Conservation (phyloP, 92 coral and sea anemone species). For the Siderastrea siderea region DNA sequence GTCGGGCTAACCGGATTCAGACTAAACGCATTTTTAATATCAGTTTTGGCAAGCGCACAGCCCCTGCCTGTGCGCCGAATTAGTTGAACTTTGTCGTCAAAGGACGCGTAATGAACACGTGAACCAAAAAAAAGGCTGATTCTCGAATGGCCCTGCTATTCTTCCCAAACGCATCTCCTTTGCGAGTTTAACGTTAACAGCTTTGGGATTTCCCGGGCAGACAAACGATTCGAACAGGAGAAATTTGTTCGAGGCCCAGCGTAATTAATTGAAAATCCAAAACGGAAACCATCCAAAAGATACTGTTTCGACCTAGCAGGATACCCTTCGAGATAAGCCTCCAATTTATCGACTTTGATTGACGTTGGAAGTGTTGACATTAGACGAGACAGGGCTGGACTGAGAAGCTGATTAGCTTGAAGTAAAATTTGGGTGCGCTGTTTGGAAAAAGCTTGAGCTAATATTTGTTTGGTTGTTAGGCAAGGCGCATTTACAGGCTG, state of each 20-base stretch:
- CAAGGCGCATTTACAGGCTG: background rate
- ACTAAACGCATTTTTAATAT: background rate
- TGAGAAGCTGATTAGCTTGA: background rate
- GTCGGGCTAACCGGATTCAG: background rate
- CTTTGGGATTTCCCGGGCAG: background rate
- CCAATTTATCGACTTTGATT: background rate
- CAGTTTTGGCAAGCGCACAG: background rate
- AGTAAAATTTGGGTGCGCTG: background rate
- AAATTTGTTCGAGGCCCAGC: background rate
- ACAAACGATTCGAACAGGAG: background rate
- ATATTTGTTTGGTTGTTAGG: background rate
- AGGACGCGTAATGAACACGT: background rate
- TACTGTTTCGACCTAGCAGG: background rate
- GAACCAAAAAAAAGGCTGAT: background rate
- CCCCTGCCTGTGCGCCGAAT: conserved; percentile 6
- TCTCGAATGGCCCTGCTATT: background rate
- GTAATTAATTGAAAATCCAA: background rate
- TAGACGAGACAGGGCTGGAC: conserved; percentile 1
- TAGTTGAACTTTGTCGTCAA: background rate
- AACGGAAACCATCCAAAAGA: background rate
- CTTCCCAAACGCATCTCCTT: background rate
- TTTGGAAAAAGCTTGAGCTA: no score
- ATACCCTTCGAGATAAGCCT: background rate
- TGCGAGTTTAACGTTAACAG: background rate
- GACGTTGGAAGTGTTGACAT: background rate